A percentile compares a stretch with the other conserved stretches of the same genome.
Evolutionary conservation across 2,888 invertebrate species (phyloP).

Genomic region (Piscicola geometra): DNA sequence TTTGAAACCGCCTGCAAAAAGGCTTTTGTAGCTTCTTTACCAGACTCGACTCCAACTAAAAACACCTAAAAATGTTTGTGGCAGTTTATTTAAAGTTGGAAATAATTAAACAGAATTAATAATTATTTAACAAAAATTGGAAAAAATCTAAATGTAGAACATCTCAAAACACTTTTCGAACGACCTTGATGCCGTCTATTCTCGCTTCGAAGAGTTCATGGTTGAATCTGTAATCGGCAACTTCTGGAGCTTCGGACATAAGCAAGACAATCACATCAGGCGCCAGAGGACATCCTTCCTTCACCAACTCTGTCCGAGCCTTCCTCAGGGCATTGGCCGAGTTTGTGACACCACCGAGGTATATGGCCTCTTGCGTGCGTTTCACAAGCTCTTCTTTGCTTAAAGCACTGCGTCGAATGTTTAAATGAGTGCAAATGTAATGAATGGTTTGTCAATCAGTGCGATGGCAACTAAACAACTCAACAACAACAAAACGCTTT

Average conservation of each 20-base stretch:
- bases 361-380: not conserved
- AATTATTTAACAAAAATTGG: too few species aligned
- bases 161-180: too few species aligned
- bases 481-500: too few species aligned
- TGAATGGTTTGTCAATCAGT: too few species aligned
- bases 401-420: not conserved
- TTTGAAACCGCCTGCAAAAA: not conserved
- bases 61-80: too few species aligned
- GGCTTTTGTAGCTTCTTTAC: not conserved
- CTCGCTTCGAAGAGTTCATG: constrained; percentile 8
- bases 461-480: too few species aligned
- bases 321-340: not conserved
- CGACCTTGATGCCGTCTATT: constrained; percentile 7
- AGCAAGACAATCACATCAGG: not conserved
- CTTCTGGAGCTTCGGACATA: not conserved
- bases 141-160: too few species aligned
- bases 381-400: not conserved
- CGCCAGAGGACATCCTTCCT: not conserved
- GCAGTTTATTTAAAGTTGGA: too few species aligned
- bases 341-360: not conserved
- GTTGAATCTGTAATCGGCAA: not conserved
- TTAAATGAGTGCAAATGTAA: too few species aligned
- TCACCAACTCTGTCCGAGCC: not conserved
- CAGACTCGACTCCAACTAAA: not conserved
- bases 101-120: too few species aligned